Base-by-base conservation (phyloP, 2,888 invertebrate species). In the Listrodromus nycthemerus region DNA sequence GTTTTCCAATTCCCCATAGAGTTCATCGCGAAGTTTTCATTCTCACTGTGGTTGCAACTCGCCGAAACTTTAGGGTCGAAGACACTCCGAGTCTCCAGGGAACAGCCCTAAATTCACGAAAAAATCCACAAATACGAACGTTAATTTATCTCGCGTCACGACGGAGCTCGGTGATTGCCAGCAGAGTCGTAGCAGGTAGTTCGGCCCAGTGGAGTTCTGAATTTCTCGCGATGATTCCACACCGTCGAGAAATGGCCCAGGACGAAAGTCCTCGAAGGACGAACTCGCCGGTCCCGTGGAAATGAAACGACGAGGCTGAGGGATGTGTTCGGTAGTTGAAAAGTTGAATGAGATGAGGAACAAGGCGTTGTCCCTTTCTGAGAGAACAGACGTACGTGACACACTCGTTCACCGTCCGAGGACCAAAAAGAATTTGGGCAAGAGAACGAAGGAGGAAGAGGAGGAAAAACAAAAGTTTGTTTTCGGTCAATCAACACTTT, bases 401-500 rank as follows among this genome's bases (percentile, higher is more conserved):
- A 84, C 80, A 76, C 70, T 63, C 66, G 66, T 79, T 67, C 63
- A 1, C 58, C 52, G 65, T 63, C 90, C 33, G 7, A 4, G 30
- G 92, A 92, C 55, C 77, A 83, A 87, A 85, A 86, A 85, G 87
- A 85, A 85, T 74, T 76, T 24, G 67, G 61, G 48, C 48, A 45
- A 63, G 75, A 73, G n/a, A 76, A 66, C 50, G 67, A 52, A 70
- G 61, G 61, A 27, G 48, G 48, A 69, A 74, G 84, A 85, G 70
- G 74, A 82, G 86, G 85, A 86, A 88, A 88, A 89, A 91, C 58
- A 89, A 86, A 89, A 87, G 86, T 83, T 90, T 92, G 91, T 92
- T 92, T 92, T 91, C 90, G 86, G 90, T 91, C 90, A 92, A 92
- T 93, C 92, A 92, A 92, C 92, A 92, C 92, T 92, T 92, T 16